Base-by-base conservation (phyloP, 1,140 invertebrate genomes). In the Mesaphorura yosii region DNA sequence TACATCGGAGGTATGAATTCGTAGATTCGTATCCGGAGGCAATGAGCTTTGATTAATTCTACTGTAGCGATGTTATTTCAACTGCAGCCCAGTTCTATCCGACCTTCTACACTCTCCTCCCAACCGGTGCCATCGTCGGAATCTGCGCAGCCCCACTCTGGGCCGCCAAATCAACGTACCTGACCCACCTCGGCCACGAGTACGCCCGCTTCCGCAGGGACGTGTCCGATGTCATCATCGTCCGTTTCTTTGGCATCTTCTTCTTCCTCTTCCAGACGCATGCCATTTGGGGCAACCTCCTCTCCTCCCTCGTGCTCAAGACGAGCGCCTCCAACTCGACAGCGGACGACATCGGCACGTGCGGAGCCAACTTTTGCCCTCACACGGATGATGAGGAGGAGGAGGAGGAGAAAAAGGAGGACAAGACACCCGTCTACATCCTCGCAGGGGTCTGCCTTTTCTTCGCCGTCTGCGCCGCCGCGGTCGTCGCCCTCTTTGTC, bases 211-310 rank as follows among this genome's bases (percentile, higher is more conserved):
- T 88, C 37, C 86, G 84, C 12, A 86, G 88, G 57, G 84, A 92
- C 64, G 76, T 84, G 0, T 80, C 84, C 5, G 88, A 94, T 67
- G 86, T 84, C 3, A 87, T 94, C 57, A 86, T 96, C 50, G 88
- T 92, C 37, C 71, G 88, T 60, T 96, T 97, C 77, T 98, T 97
- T 71, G 93, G 93, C 22, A 87, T 95, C 75, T 98, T 98, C 79
- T 98, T 97, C 74, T 80, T 96, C 56, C 82, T 91, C 52, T 95
- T 93, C 81, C 93, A 98, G 66, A 87, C 86, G 0, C 86, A 91
- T 51, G 88, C 92, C 70, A 78, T 94, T 7, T 88, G 88, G 88
- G 57, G 92, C 64, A 96, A 96, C 73, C 76, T 96, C 31, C 87
- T 96, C 61, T 94, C 91, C n/a, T 95, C 90, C 45, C 37, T 74